Conservation (phyloP, 2,797 vertebrate genomes). For the Geotrypetes seraphini region DNA sequence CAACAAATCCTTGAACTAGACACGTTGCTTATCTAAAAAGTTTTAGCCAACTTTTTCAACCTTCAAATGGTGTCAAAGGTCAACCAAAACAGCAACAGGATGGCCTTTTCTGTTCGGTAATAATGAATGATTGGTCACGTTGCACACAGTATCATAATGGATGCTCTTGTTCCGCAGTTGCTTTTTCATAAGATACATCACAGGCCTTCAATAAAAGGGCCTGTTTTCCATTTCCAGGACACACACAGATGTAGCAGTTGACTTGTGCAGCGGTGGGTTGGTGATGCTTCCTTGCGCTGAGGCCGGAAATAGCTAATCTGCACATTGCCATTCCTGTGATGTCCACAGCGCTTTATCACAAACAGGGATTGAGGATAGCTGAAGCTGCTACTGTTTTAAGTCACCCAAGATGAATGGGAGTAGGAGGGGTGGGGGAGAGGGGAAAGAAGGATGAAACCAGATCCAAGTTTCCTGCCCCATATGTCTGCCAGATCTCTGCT, state of each 20-base stretch:
- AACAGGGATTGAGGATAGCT: constrained; percentile 24
- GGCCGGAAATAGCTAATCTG: constrained; percentile 5
- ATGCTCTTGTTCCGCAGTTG: constrained; percentile 8
- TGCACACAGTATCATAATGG: constrained; percentile 3
- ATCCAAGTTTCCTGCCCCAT: constrained; percentile 48
- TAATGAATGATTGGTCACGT: no score
- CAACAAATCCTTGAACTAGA: no score
- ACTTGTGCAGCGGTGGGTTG: not conserved
- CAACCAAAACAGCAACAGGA: no score
- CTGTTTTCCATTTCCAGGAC: constrained; percentile 11
- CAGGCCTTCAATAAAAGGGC: constrained; percentile 8
- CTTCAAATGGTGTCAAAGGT: no score
- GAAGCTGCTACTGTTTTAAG: constrained; percentile 48
- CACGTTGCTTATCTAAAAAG: no score
- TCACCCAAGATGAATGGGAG: constrained; percentile 40
- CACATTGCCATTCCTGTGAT: constrained; percentile 11
- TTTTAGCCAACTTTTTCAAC: no score
- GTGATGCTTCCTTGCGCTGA: not conserved
- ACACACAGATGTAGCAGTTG: constrained; percentile 1
- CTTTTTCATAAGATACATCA: constrained; percentile 12
- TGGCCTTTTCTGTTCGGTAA: no score
- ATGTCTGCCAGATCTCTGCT: constrained; percentile 50
- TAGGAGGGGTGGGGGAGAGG: no score
- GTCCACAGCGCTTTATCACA: constrained; percentile 21
- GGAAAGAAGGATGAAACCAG: constrained; percentile 27